Base-by-base conservation (phyloP, 92 coral and sea anemone species). In the Heteractis magnifica region DNA sequence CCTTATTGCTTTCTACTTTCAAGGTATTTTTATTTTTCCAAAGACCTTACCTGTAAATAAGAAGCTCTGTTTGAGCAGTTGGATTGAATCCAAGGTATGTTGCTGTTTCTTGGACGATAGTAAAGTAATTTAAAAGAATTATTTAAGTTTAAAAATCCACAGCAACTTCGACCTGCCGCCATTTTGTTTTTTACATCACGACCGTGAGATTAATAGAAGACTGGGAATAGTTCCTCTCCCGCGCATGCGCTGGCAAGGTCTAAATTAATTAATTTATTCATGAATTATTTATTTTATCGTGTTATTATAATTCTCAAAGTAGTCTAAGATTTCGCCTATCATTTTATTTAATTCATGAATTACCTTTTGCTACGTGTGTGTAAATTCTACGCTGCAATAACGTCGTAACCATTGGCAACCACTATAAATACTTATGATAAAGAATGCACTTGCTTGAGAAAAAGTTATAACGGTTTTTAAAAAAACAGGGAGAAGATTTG, bases 101-200 rank as follows among this genome's bases (percentile, higher is more conserved):
- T 76, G 5, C 60, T 26, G 21, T 51, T 6, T 13, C 14, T 48
- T 18, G 76, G 77, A n/a, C 71, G 53, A 53, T 77, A 14, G 19
- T 77, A 62, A 10, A 77, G 23, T 5, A 84, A 77, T 16, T 48
- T 52, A 65, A n/a, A 18, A 11, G 14, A 18, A 77, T 84, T 84
- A 52, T 49, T 77, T 20, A 84, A 11, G 59, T 84, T 84, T 84
- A 84, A 65, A 68, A 93, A 93, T 6, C 97, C 90, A 83, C 92
- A 93, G 49, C 94, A 93, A 49, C 92, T 93, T 74, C 94, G 77
- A 65, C 83, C 48, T 56, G 89, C 86, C 94, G 94, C 94, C 94
- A 90, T 93, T 14, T 93, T 91, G 73, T 18, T 55, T n/a, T 26
- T 15, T 49, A 53, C 73, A 26, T 68, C 73, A 7, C 14, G 83